Evolutionary conservation across 1,140 invertebrate species (phyloP).

Genomic region (Charaxes varanes): DNA sequence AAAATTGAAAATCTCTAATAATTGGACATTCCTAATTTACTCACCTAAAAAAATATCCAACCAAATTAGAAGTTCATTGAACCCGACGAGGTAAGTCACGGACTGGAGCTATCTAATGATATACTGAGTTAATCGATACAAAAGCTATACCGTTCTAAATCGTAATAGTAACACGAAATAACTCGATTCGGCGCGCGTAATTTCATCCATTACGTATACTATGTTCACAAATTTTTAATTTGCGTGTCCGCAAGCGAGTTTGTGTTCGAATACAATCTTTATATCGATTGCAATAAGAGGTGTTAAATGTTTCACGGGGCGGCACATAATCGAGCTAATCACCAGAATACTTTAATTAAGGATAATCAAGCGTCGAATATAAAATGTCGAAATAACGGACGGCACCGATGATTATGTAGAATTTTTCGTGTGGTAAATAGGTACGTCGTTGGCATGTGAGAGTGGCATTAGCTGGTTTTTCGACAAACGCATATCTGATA

Average conservation of each 20-base stretch:
- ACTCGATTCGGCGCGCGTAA: conserved; percentile 50
- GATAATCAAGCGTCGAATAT: conserved; percentile 49
- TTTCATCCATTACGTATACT: conserved; percentile 44
- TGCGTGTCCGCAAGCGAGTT: conserved; percentile 25
- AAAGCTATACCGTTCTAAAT: conserved; percentile 30
- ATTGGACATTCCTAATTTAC: too few relatives aligned
- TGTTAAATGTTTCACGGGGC: conserved; percentile 1
- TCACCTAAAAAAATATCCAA: too few relatives aligned
- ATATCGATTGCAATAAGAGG: conserved; percentile 12
- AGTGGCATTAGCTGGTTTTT: conserved; percentile 34
- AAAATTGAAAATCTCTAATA: too few relatives aligned
- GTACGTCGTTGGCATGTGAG: conserved; percentile 41
- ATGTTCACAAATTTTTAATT: conserved; percentile 44
- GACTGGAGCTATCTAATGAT: too few relatives aligned
- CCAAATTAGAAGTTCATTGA: too few relatives aligned
- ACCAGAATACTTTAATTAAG: conserved; percentile 45
- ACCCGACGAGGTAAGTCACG: too few relatives aligned
- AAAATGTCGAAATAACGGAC: conserved; percentile 28
- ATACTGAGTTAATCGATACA: conserved; percentile 45
- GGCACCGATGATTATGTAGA: conserved; percentile 30
- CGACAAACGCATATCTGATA: conserved; percentile 54
- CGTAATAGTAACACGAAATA: conserved; percentile 50
- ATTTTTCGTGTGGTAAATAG: conserved; percentile 39
- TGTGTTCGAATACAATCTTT: conserved; percentile 8
- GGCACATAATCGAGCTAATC: conserved; percentile 34